These are phyloP conservation scores for Nanorana parkeri DNA, from an alignment of 2,113 vertebrate genomes.

Conservation along the genomic window DNA sequence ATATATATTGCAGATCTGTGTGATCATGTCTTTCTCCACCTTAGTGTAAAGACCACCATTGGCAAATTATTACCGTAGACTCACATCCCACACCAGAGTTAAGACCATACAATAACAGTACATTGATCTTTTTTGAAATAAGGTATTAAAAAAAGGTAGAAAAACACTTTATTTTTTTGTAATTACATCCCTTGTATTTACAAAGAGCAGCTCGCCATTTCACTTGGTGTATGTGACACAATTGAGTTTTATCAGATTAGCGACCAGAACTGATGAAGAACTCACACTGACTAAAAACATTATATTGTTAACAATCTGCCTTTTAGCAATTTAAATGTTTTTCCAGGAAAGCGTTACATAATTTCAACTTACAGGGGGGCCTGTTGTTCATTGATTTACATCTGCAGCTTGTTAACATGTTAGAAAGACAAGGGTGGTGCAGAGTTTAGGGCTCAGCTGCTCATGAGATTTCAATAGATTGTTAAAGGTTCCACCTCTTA, in stretches of 20 bases:
- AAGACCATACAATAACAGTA: conserved; percentile 11
- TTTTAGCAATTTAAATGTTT: too few species aligned
- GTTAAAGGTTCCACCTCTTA: too few species aligned
- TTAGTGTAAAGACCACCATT: conserved; percentile 19
- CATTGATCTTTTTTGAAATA: conserved; percentile 45
- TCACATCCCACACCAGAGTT: conserved; percentile 26
- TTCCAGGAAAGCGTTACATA: too few species aligned
- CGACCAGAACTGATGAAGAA: background rate
- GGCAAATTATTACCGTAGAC: background rate
- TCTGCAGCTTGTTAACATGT: too few species aligned
- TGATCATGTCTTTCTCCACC: conserved; percentile 24
- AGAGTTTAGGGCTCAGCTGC: too few species aligned
- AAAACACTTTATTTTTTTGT: conserved; percentile 43
- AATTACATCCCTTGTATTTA: conserved; percentile 55
- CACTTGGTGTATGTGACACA: background rate
- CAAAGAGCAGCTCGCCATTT: conserved; percentile 14
- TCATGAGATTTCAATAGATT: too few species aligned
- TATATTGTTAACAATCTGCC: too few species aligned
- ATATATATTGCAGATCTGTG: conserved; percentile 37
- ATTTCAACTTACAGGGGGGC: too few species aligned
- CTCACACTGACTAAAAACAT: background rate
- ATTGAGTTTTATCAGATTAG: background rate
- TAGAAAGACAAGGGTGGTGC: too few species aligned
- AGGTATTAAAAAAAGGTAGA: conserved; percentile 57
- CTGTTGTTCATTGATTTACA: too few species aligned